Evolutionary conservation across 92 coral and sea anemone genomes (phyloP).

Genomic region (Galaxea fascicularis): DNA sequence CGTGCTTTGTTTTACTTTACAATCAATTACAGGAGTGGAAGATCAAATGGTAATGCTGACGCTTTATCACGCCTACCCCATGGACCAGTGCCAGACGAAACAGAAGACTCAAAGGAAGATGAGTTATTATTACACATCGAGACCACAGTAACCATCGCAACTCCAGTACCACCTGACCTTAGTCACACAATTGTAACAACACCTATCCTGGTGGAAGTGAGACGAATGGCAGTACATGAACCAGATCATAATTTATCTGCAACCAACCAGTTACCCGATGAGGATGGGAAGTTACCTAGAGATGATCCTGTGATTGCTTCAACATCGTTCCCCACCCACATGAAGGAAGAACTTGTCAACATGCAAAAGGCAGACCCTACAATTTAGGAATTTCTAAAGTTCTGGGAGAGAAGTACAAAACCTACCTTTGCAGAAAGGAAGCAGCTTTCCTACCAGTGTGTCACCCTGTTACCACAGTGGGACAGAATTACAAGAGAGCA

Average conservation of each 20-base stretch:
- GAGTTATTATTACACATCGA: conserved; percentile 29
- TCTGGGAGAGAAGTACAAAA: conserved; percentile 6
- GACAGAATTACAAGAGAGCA: conserved; percentile 32
- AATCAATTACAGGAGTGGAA: conserved; percentile 50
- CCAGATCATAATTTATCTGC: background rate
- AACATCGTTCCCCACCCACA: conserved; percentile 21
- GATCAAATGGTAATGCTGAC: conserved; percentile 57
- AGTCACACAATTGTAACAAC: background rate
- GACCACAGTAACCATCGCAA: conserved; percentile 15
- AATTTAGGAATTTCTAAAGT: conserved; percentile 26
- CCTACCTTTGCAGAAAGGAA: conserved; percentile 42
- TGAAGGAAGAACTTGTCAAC: conserved; percentile 29
- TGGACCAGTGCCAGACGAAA: conserved; percentile 24
- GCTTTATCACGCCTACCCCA: conserved; percentile 53
- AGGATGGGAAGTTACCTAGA: background rate
- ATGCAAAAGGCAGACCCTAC: conserved; percentile 47
- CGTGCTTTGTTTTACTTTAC: conserved; percentile 52
- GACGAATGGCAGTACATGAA: conserved; percentile 10
- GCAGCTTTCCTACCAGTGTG: conserved; percentile 4
- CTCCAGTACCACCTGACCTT: conserved; percentile 27
- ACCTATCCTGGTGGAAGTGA: conserved; percentile 7
- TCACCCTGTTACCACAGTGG: conserved; percentile 44
- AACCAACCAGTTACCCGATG: background rate
- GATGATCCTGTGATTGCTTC: conserved; percentile 17
- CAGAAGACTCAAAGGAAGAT: conserved; percentile 38